phyloP scores from a whole-genome alignment of 2,888 invertebrate genomes.

The Cantharis lateralis region DNA sequence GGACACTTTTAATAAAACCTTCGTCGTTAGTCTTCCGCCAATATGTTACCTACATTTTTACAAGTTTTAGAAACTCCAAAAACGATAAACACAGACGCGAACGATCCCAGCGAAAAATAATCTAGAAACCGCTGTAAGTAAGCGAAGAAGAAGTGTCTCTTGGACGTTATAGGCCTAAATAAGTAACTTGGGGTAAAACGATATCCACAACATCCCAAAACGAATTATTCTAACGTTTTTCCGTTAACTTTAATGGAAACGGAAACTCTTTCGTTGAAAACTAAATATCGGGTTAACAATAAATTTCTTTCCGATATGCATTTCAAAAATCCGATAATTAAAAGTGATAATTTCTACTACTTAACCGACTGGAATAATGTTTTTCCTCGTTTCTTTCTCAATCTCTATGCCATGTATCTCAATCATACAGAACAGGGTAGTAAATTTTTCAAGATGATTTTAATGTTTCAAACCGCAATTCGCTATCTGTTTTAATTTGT shows the following conservation, averaged over 20 bases:
- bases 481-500: too few relatives aligned
- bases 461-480: too few relatives aligned
- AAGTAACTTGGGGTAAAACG: background rate
- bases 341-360: too few relatives aligned
- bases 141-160: background rate
- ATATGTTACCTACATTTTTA: background rate
- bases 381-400: too few relatives aligned
- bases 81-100: background rate
- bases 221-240: background rate
- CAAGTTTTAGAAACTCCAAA: background rate
- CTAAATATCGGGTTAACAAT: background rate
- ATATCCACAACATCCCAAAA: background rate
- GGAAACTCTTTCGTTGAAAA: background rate
- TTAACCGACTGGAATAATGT: too few relatives aligned
- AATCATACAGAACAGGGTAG: too few relatives aligned
- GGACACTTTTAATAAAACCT: constrained; percentile 32
- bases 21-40: background rate
- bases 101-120: background rate
- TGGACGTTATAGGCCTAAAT: background rate
- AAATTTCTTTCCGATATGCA: background rate
- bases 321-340: background rate
- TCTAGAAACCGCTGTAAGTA: background rate
- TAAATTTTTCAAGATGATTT: too few relatives aligned
- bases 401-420: too few relatives aligned
- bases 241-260: background rate